A percentile compares a stretch with the other conserved stretches of the same genome.
Conservation (phyloP, 2,113 vertebrate genomes). For the Porphyrio hochstetteri region DNA sequence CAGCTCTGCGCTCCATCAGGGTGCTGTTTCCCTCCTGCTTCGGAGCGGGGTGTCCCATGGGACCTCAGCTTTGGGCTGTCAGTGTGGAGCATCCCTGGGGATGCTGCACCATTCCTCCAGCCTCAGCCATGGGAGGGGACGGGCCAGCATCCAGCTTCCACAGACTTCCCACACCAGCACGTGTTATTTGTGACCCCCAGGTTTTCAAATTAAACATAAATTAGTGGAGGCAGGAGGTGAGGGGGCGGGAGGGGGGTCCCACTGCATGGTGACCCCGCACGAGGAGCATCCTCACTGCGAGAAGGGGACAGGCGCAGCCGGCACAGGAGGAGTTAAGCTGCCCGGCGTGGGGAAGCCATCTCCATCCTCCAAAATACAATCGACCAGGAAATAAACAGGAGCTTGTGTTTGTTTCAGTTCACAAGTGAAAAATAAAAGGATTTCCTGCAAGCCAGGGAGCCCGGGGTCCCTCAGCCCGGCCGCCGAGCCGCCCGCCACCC, state of each 20-base stretch:
- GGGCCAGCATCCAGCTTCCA: constrained; percentile 44
- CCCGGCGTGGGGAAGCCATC: constrained; percentile 19
- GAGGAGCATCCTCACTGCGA: background rate
- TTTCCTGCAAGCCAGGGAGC: constrained; percentile 67
- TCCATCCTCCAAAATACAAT: constrained; percentile 65
- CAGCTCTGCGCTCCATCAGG: background rate
- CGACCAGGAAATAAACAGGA: constrained; percentile 82
- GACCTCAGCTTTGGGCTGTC: accelerated
- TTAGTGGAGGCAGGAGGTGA: background rate
- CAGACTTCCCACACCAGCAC: constrained; percentile 28
- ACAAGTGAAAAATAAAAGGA: constrained; percentile 78
- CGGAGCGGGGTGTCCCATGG: accelerated
- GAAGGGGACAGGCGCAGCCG: background rate
- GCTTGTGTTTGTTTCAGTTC: constrained; percentile 73
- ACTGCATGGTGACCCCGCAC: accelerated
- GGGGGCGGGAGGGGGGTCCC: background rate
- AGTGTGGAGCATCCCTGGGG: background rate
- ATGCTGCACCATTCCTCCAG: background rate
- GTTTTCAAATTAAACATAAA: constrained; percentile 36
- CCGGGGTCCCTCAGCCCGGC: constrained; percentile 2
- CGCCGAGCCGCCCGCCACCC: background rate
- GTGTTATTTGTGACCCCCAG: constrained; percentile 55
- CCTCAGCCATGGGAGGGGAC: background rate
- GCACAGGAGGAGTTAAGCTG: constrained; percentile 64
- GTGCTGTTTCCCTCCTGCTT: accelerated